phyloP scores from a whole-genome alignment of 2,797 vertebrate genomes.

The Liparis tanakae region DNA sequence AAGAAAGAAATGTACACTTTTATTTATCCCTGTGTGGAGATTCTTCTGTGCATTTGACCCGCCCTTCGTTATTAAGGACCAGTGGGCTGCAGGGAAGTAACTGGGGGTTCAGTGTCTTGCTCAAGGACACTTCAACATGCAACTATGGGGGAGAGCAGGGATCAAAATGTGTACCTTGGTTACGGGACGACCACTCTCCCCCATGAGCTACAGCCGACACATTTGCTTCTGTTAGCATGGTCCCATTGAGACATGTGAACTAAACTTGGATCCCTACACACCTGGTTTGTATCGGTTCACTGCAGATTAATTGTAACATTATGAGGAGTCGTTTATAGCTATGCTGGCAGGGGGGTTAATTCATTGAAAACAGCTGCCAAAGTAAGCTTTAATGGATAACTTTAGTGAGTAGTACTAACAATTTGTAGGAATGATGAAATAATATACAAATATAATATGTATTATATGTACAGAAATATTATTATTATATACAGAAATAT shows the following conservation, averaged over 20 bases:
- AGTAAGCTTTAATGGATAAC: background rate
- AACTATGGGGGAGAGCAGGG: too few relatives aligned
- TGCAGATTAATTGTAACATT: slow-evolving; percentile 32
- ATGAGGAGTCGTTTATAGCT: slow-evolving; percentile 4
- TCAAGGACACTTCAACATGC: too few relatives aligned
- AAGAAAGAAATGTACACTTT: too few relatives aligned
- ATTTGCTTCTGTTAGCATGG: slow-evolving; percentile 14
- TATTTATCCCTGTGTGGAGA: too few relatives aligned
- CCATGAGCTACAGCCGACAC: background rate
- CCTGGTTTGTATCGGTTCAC: slow-evolving; percentile 9
- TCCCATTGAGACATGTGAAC: slow-evolving; percentile 14
- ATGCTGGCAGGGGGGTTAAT: background rate
- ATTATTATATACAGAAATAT: background rate
- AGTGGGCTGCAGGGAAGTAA: too few relatives aligned
- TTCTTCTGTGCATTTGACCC: too few relatives aligned
- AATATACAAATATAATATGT: background rate
- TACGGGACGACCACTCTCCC: too few relatives aligned
- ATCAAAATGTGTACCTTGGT: too few relatives aligned
- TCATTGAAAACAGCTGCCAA: background rate
- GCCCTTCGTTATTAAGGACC: too few relatives aligned
- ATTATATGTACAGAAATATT: too few relatives aligned
- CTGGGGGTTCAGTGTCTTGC: too few relatives aligned
- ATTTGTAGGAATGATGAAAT: background rate
- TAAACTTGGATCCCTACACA: slow-evolving; percentile 26
- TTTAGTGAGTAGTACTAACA: background rate